Conservation (phyloP, 2,888 invertebrate genomes). For the Bruchidius siliquastri region DNA sequence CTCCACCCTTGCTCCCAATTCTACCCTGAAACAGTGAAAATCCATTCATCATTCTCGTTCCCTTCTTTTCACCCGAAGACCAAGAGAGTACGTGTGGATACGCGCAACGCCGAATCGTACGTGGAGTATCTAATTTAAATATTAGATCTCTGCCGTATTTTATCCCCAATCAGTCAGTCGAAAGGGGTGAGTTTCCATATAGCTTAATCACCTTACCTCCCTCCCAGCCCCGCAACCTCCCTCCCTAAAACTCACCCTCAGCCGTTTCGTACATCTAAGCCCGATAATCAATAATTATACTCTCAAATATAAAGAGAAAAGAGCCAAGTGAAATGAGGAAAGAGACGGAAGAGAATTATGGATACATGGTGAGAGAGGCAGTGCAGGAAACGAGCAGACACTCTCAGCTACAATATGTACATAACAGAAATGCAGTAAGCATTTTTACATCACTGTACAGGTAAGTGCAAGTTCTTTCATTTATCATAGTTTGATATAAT, state of each 20-base stretch:
- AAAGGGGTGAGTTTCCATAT: conserved; percentile 55
- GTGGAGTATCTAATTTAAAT: conserved; percentile 44
- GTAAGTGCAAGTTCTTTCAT: no score
- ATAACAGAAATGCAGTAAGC: no score
- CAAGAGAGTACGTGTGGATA: not conserved
- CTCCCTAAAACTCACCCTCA: conserved; percentile 27
- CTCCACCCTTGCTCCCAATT: not conserved
- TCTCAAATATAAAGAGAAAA: conserved; percentile 56
- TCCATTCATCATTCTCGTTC: not conserved
- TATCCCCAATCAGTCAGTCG: conserved; percentile 48
- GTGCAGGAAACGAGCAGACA: not conserved
- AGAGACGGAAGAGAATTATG: conserved; percentile 30
- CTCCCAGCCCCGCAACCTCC: conserved; percentile 41
- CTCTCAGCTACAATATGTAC: no score
- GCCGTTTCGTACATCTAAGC: conserved; percentile 44
- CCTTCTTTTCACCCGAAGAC: not conserved
- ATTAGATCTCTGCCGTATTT: conserved; percentile 49
- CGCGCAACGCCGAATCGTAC: not conserved
- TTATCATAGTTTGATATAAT: no score
- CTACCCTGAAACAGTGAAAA: not conserved
- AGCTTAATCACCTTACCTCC: conserved; percentile 52
- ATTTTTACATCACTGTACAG: no score
- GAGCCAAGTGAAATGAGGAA: conserved; percentile 44
- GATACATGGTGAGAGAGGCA: not conserved
- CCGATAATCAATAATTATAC: conserved; percentile 60